Evolutionary conservation across 2,888 invertebrate genomes (phyloP), one percentile per base, ranked within the genome.

Genomic region (Cremastobaeus sp.): DNA sequence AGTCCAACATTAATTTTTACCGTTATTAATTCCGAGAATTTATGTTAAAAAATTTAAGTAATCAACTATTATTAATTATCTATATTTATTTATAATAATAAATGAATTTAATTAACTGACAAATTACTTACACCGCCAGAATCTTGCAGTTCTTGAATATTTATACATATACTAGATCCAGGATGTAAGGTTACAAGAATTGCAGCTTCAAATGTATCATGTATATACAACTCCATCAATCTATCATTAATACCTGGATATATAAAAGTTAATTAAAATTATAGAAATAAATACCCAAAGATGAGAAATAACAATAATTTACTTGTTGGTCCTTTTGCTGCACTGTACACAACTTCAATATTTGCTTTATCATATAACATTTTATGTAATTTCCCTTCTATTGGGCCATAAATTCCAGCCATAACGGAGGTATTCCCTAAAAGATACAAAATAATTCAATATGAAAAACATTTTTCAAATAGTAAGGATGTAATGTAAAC

Each of bases 121-220:
- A 41, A 45, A n/a, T n/a, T n/a, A 65, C 88, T 90, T 88, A 96
- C 96, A 78, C 94, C 93, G 77, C 95, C 95, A 85, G 89, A 91
- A 87, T 96, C 93, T 84, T 97, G 95, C 82, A 97, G 88, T 89
- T 97, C 97, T 86, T 97, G 97, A 55, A 97, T 87, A 55, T 94
- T 92, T 34, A 97, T 89, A 0, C 91, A 90, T 78, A 97, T 91
- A 18, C 93, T 92, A 0, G 96, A 92, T 47, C 96, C 90, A 2
- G 97, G 97, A 89, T 96, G 93, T 30, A 95, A 83, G 14, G 92
- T 89, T 0, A 93, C 89, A 1, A 94, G 83, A 28, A 97, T 86
- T 0, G 93, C 92, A 8, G 92, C 89, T 85, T 96, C 94, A 86
- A 95, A 94, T 0, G 93, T 93, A 83, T 94, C 94, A 78, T 90